Evolutionary conservation across 2,888 invertebrate species (phyloP).

Genomic region (Rhopalosiphum nymphaeae): DNA sequence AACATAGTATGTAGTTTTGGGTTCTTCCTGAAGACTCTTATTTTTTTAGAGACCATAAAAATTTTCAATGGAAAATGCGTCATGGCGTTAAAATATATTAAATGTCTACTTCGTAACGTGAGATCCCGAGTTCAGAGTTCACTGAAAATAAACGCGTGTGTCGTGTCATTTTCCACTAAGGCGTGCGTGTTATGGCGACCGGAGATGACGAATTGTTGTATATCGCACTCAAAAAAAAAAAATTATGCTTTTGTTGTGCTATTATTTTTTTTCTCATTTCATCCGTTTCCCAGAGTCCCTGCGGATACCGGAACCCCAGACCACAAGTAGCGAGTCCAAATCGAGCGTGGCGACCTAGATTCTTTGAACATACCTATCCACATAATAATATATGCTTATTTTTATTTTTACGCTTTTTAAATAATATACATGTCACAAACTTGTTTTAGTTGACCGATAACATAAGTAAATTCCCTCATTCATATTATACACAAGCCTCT

Average conservation of each 20-base stretch:
- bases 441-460: not conserved
- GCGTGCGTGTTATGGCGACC: not conserved
- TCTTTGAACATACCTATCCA: not conserved
- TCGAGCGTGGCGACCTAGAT: slow-evolving; percentile 1
- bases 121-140: not conserved
- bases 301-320: not conserved
- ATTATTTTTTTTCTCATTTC: not conserved
- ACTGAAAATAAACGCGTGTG: not conserved
- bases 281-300: not conserved
- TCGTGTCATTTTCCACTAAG: not conserved
- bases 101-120: not conserved
- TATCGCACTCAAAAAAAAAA: not conserved
- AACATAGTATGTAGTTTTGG: not conserved
- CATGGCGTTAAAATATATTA: not conserved
- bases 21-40: not conserved
- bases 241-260: not conserved
- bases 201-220: not conserved
- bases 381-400: not conserved
- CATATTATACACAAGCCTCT: not conserved
- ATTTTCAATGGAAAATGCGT: not conserved
- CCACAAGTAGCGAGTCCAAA: not conserved
- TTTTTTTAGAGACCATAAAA: not conserved
- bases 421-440: not conserved
- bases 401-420: not conserved
- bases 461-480: not conserved